A percentile compares a stretch with the other conserved stretches of the same genome.
These are phyloP conservation scores for Carapus acus DNA, from an alignment of 2,797 vertebrate genomes.

Conservation along the genomic window DNA sequence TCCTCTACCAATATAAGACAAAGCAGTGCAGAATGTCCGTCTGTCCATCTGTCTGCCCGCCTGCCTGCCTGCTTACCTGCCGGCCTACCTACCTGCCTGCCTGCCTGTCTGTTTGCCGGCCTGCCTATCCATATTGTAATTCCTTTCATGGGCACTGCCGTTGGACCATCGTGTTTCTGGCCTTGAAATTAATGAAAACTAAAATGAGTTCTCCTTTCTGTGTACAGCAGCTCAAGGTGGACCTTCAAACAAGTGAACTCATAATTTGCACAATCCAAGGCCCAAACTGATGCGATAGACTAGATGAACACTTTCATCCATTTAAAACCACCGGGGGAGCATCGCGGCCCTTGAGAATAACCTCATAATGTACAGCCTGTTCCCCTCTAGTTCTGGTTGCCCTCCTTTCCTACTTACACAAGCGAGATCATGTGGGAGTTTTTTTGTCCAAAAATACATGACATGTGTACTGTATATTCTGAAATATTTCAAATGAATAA, in stretches of 20 bases:
- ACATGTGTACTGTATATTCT: neutral
- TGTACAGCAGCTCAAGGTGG: slow-evolving; percentile 20
- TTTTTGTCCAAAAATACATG: slow-evolving; percentile 18
- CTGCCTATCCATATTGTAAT: too few species aligned
- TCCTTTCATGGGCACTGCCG: too few species aligned
- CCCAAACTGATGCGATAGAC: slow-evolving; percentile 64
- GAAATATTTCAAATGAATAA: neutral
- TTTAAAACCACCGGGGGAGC: slow-evolving; percentile 60
- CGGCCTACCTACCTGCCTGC: too few species aligned
- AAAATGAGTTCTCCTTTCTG: slow-evolving; percentile 42
- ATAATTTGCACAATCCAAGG: slow-evolving; percentile 45
- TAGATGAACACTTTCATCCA: slow-evolving; percentile 65
- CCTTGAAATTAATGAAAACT: slow-evolving; percentile 46
- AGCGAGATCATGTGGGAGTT: slow-evolving; percentile 25
- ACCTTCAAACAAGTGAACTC: slow-evolving; percentile 44
- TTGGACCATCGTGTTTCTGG: slow-evolving; percentile 24
- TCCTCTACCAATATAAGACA: too few species aligned
- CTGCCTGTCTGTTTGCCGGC: too few species aligned
- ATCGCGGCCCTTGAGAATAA: slow-evolving; percentile 63
- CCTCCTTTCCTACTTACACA: slow-evolving; percentile 18
- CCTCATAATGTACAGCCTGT: slow-evolving; percentile 65
- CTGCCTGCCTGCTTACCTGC: too few species aligned
- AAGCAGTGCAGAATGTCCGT: too few species aligned
- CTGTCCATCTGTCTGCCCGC: too few species aligned
- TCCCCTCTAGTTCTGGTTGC: neutral